These are phyloP conservation scores for Neodiprion lecontei DNA, from an alignment of 1,140 invertebrate genomes.

Conservation along the genomic window DNA sequence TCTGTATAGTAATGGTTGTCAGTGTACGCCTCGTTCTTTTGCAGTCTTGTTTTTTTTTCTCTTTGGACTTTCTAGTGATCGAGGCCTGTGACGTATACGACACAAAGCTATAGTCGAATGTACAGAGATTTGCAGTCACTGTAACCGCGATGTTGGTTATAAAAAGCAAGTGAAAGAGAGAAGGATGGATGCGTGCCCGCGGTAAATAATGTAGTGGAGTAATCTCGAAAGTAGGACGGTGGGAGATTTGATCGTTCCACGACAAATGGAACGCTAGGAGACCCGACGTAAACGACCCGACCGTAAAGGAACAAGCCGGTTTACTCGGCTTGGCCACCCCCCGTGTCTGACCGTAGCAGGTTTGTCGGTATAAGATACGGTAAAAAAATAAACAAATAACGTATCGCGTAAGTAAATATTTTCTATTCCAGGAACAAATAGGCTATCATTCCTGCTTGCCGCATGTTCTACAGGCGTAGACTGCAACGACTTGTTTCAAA, in stretches of 20 bases:
- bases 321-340: not conserved
- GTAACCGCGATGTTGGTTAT: too few species aligned
- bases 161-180: too few species aligned
- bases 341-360: constrained; percentile 1
- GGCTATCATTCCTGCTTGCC: too few species aligned
- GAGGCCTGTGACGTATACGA: too few species aligned
- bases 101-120: not conserved
- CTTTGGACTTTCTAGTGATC: not conserved
- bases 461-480: too few species aligned
- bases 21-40: too few species aligned
- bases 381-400: constrained; percentile 5
- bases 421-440: not conserved
- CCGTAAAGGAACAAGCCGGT: constrained; percentile 6
- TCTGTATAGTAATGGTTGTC: too few species aligned
- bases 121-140: not conserved
- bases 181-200: too few species aligned
- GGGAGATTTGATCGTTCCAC: constrained; percentile 5
- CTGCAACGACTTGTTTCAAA: too few species aligned
- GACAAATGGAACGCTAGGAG: not conserved
- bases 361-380: not conserved
- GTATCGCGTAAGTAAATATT: not conserved
- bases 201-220: too few species aligned
- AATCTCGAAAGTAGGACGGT: not conserved
- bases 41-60: not conserved
- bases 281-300: not conserved